phyloP scores from a whole-genome alignment of 2,797 vertebrate genomes.

The Kryptolebias ocellatus region DNA sequence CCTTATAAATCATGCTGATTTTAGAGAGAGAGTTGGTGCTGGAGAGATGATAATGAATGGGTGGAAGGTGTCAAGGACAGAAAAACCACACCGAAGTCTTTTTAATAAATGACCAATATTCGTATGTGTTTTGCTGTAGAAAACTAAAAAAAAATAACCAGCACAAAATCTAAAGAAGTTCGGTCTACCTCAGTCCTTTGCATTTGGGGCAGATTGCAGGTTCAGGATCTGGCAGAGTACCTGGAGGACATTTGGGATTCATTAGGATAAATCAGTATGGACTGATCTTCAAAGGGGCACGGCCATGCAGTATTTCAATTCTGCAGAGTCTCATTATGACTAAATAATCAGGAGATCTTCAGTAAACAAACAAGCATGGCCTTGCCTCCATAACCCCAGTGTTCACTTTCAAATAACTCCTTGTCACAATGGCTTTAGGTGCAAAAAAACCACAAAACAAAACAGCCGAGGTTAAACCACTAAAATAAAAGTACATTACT shows the following conservation, averaged over 20 bases:
- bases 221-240: constrained; percentile 36
- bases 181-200: constrained; percentile 13
- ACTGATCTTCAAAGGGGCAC: constrained; percentile 46
- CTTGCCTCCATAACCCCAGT: constrained; percentile 6
- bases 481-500: too few relatives aligned
- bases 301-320: constrained; percentile 19
- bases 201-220: constrained; percentile 43
- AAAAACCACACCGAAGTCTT: constrained; percentile 38
- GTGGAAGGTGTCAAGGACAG: constrained; percentile 40
- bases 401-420: neutral
- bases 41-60: constrained; percentile 25
- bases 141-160: neutral
- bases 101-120: constrained; percentile 10
- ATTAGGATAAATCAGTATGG: constrained; percentile 60
- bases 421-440: neutral
- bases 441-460: neutral
- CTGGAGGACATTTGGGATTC: constrained; percentile 50
- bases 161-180: neutral
- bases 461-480: neutral
- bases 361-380: constrained; percentile 38
- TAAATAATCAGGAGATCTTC: constrained; percentile 48
- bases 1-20: constrained; percentile 60
- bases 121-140: neutral
- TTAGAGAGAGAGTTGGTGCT: constrained; percentile 23
- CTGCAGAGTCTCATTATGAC: constrained; percentile 44